These are phyloP conservation scores for Pocillopora grandis DNA, from an alignment of 92 coral and sea anemone genomes.

Conservation along the genomic window DNA sequence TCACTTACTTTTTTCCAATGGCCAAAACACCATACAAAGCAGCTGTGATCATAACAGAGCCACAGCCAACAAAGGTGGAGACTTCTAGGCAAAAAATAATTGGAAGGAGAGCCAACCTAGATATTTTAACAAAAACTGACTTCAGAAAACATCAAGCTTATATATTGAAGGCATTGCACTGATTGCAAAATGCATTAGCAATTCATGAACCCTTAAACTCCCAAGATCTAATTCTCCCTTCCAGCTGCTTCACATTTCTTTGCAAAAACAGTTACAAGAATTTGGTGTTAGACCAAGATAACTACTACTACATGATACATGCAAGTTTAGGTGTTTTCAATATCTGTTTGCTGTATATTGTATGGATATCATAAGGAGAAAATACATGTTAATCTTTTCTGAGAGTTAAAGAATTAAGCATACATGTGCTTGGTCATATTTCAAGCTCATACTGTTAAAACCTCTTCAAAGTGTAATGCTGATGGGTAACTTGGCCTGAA, in stretches of 20 bases:
- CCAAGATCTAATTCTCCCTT: not conserved
- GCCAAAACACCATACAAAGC: constrained; percentile 97
- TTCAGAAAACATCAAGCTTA: not conserved
- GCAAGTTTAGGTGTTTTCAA: too few species aligned
- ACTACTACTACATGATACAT: not conserved
- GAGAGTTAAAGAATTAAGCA: too few species aligned
- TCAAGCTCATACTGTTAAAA: too few species aligned
- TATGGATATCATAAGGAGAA: too few species aligned
- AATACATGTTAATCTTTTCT: too few species aligned
- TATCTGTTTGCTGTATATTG: too few species aligned
- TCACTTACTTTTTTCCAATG: constrained; percentile 89
- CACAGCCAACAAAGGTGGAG: constrained; percentile 90
- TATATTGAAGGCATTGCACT: not conserved
- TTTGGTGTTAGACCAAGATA: too few species aligned
- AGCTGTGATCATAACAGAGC: constrained; percentile 83
- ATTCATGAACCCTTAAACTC: not conserved
- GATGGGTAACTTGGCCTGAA: too few species aligned
- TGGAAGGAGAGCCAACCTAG: constrained; percentile 78
- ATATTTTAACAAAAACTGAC: not conserved
- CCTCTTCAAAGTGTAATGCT: too few species aligned
- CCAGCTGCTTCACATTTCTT: not conserved
- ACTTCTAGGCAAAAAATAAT: constrained; percentile 79
- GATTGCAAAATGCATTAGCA: too few species aligned
- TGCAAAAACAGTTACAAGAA: not conserved
- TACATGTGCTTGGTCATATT: too few species aligned